Base-by-base conservation (phyloP, 2,888 invertebrate genomes). In the Eristalis pertinax region DNA sequence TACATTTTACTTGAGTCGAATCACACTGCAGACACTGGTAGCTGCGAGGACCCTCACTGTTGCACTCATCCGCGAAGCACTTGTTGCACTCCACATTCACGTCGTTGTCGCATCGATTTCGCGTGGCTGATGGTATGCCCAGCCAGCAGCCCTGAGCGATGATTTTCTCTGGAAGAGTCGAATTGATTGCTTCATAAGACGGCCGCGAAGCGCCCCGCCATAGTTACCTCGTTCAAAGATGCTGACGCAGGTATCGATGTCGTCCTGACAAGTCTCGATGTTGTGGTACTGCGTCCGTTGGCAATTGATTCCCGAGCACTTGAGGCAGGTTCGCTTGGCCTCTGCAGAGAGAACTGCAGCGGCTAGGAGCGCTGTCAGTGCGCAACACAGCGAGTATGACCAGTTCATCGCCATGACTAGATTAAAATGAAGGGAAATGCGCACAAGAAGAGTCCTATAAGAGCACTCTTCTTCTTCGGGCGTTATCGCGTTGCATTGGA, bases 261-360 rank as follows among this genome's bases (percentile, higher is more conserved):
- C 84, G 79, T 91, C 89, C 2, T 86, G 38, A 50, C 92, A 91
- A 0, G 89, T 76, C 65, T 89, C 90, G 4, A 88, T 87, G 5
- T 79, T 85, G 64, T 78, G 85, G 22, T 89, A 91, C 10, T 75
- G 89, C 11, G 73, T 89, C 11, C 90, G 88, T 64, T 90, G 90
- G 35, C 92, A 91, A 58, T 89, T 90, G 24, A 90, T 90, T 50
- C 91, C 92, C 0, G 89, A 85, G 67, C 91, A 91, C 67, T 89
- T 89, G 2, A 88, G 56, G 62, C 91, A 91, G 15, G 82, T 89
- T 19, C 89, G 78, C 11, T 79, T 77, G n/a, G 89, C 89, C 35
- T 90, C 87, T 11, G 43, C 63, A 32, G 86, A 83, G 11, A 60
- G 19, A 19, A 65, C 26, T 7, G 29, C 24, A 7, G 69, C 29